These are phyloP conservation scores for Hartigia nigra DNA, from an alignment of 2,888 invertebrate species.

Conservation along the genomic window DNA sequence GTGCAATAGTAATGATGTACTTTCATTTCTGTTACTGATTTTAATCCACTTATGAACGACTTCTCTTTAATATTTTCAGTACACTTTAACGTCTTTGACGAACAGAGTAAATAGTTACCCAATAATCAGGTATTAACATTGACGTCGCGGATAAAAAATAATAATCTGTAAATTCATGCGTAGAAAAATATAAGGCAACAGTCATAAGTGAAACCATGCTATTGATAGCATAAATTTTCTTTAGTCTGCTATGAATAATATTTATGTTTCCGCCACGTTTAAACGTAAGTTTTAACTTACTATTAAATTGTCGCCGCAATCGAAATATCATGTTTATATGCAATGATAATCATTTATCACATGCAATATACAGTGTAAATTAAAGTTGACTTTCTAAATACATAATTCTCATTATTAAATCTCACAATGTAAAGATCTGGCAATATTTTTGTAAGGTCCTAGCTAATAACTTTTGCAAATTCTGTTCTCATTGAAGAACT, in stretches of 20 bases:
- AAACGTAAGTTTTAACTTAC: background rate
- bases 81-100: background rate
- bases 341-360: background rate
- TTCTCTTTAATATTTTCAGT: background rate
- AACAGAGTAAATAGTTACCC: background rate
- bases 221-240: background rate
- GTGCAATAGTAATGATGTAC: background rate
- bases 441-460: background rate
- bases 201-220: background rate
- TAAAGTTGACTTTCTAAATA: background rate
- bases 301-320: background rate
- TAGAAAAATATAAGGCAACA: background rate
- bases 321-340: background rate
- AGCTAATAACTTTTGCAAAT: background rate
- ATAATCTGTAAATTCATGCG: background rate
- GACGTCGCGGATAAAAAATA: background rate
- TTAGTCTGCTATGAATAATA: background rate
- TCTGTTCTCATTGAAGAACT: background rate
- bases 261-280: background rate
- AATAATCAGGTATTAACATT: background rate
- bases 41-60: background rate
- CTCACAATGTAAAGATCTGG: background rate
- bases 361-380: background rate
- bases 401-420: background rate
- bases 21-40: background rate